Evolutionary conservation across 2,888 invertebrate genomes (phyloP).

Genomic region (Drosophila setosimentum): DNA sequence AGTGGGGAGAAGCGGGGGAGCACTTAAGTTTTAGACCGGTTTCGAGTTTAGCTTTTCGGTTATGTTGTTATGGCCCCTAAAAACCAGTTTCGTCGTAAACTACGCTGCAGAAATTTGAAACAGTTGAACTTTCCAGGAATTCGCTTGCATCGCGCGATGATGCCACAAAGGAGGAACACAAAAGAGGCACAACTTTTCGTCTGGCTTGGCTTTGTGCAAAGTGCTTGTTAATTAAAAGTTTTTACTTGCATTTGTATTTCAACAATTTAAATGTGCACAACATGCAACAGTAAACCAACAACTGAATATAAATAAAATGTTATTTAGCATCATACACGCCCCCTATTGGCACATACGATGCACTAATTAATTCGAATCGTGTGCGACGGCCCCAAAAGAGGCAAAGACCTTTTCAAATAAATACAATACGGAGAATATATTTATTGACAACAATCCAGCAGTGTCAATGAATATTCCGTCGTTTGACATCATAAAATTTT

Average conservation of each 20-base stretch:
- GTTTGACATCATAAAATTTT: slow-evolving; percentile 36
- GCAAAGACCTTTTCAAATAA: slow-evolving; percentile 41
- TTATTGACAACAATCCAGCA: slow-evolving; percentile 9
- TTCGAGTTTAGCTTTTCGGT: slow-evolving; percentile 39
- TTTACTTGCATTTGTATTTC: slow-evolving; percentile 29
- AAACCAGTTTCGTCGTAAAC: slow-evolving; percentile 63
- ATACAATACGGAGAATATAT: background rate
- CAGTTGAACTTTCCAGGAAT: slow-evolving; percentile 79
- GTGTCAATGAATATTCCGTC: background rate
- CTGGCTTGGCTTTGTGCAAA: slow-evolving; percentile 34
- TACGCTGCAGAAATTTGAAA: slow-evolving; percentile 57
- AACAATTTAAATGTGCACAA: slow-evolving; percentile 40
- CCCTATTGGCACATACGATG: slow-evolving; percentile 28
- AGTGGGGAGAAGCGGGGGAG: slow-evolving; percentile 5
- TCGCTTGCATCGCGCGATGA: slow-evolving; percentile 45
- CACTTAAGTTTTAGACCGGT: slow-evolving; percentile 54
- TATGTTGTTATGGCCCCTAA: slow-evolving; percentile 34
- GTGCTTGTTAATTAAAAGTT: slow-evolving; percentile 59
- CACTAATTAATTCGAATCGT: slow-evolving; percentile 29
- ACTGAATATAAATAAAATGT: background rate
- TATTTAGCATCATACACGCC: slow-evolving; percentile 22
- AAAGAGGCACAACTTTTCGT: slow-evolving; percentile 13
- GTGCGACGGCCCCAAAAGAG: slow-evolving; percentile 25
- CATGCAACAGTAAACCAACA: slow-evolving; percentile 7
- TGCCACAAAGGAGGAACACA: slow-evolving; percentile 30